These are phyloP conservation scores for Microplitis mediator DNA, from an alignment of 1,140 invertebrate species.

Conservation along the genomic window DNA sequence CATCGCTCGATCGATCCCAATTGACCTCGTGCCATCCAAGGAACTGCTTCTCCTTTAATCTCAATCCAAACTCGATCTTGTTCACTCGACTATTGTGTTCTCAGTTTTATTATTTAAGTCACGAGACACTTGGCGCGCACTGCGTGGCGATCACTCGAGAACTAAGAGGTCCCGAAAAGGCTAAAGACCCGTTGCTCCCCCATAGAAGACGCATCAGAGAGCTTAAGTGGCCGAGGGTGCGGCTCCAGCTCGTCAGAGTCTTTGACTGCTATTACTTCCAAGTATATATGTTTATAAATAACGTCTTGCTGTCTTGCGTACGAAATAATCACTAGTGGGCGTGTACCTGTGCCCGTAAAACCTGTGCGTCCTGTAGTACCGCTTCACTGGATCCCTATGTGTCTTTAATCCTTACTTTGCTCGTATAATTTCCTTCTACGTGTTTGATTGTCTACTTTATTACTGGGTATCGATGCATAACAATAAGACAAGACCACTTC, in stretches of 20 bases:
- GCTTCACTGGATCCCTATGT: background rate
- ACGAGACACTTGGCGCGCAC: background rate
- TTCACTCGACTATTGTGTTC: background rate
- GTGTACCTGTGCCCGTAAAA: conserved; percentile 18
- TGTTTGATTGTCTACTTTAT: background rate
- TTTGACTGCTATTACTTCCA: background rate
- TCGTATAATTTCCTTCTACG: background rate
- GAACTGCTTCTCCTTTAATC: background rate
- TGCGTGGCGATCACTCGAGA: background rate
- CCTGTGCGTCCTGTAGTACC: conserved; percentile 1
- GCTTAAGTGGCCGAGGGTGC: conserved; percentile 28
- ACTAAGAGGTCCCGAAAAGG: conserved; percentile 27
- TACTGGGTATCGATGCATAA: background rate
- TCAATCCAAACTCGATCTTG: background rate
- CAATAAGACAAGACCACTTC: background rate
- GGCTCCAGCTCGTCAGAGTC: background rate
- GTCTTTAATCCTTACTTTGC: background rate
- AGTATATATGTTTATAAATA: no score
- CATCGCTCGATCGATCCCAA: conserved; percentile 22
- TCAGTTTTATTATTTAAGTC: no score
- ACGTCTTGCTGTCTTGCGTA: background rate
- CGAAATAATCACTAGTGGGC: conserved; percentile 5
- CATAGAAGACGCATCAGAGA: conserved; percentile 12
- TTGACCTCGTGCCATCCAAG: conserved; percentile 21
- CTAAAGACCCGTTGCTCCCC: conserved; percentile 15